A percentile compares a stretch with the other conserved stretches of the same genome.
Evolutionary conservation across 2,113 vertebrate genomes (phyloP).

Genomic region (Maccullochella peelii): DNA sequence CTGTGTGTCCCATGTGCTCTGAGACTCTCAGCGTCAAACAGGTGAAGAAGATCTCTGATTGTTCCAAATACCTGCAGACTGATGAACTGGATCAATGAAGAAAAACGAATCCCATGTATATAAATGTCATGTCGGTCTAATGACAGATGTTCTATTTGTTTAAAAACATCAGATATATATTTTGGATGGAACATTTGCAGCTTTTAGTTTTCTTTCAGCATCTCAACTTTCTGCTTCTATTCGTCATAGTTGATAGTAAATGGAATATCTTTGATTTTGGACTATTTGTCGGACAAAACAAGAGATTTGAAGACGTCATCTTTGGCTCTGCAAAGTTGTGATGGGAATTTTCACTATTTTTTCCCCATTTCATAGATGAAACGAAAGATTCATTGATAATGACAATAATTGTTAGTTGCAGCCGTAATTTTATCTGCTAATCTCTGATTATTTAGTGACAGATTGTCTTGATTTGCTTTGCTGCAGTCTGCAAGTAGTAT

Average conservation of each 20-base stretch:
- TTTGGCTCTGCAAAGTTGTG: background rate
- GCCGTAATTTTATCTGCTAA: background rate
- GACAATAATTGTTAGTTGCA: background rate
- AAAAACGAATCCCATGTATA: background rate
- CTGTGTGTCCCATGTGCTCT: constrained; percentile 94
- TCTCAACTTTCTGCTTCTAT: too few species aligned
- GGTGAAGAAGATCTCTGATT: constrained; percentile 87
- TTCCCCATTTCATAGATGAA: background rate
- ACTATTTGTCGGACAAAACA: too few species aligned
- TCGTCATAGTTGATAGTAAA: too few species aligned
- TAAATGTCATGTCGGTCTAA: background rate
- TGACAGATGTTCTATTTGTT: background rate
- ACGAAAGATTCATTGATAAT: background rate
- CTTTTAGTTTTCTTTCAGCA: constrained; percentile 8
- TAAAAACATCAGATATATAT: constrained; percentile 14
- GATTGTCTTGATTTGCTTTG: too few species aligned
- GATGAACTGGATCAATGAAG: constrained; percentile 82
- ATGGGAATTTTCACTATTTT: too few species aligned
- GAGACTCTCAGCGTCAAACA: constrained; percentile 84
- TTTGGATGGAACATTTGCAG: background rate
- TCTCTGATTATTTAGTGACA: background rate
- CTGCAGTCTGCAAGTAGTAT: background rate
- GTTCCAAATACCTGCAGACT: constrained; percentile 84
- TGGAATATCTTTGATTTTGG: too few species aligned
- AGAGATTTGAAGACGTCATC: background rate